Percentiles rank a stretch among this genome's conserved stretches.
Evolutionary conservation across 1,140 invertebrate species (phyloP).

Genomic region (Drosophila insularis): DNA sequence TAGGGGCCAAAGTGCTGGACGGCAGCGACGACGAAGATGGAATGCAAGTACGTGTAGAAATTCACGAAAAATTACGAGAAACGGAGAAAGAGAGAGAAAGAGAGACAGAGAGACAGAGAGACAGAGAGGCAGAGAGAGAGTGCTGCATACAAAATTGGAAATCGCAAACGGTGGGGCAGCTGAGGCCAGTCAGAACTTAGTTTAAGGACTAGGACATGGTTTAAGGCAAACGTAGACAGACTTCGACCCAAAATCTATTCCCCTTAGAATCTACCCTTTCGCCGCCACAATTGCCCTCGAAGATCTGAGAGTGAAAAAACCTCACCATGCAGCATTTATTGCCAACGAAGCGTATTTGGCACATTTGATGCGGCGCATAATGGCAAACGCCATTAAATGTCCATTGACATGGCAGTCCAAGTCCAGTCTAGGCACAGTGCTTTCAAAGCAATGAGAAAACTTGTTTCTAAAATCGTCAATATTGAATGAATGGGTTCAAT

Average conservation of each 20-base stretch:
- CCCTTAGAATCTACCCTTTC: background rate
- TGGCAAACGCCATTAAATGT: constrained; percentile 78
- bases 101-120: too few species aligned
- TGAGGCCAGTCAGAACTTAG: constrained; percentile 30
- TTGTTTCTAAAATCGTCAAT: background rate
- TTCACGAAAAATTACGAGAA: constrained; percentile 76
- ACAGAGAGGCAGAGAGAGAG: too few species aligned
- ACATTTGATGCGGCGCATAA: constrained; percentile 80
- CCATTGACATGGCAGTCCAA: constrained; percentile 69
- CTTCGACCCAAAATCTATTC: constrained; percentile 27
- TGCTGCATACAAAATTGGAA: constrained; percentile 72
- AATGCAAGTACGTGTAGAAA: constrained; percentile 78
- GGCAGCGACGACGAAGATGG: constrained; percentile 65
- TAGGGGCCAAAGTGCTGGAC: constrained; percentile 24
- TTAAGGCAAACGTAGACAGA: constrained; percentile 20
- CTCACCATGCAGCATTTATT: constrained; percentile 77
- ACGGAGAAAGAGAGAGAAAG: constrained; percentile 1
- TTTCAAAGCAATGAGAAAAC: background rate
- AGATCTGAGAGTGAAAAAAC: constrained; percentile 8
- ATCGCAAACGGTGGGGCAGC: constrained; percentile 58
- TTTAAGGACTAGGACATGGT: constrained; percentile 5
- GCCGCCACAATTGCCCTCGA: background rate
- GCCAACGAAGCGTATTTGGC: constrained; percentile 79
- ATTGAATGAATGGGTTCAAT: background rate
- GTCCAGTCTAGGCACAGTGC: constrained; percentile 52